Conservation (phyloP, 1,140 invertebrate genomes). For the Cardiocondyla obscurior region DNA sequence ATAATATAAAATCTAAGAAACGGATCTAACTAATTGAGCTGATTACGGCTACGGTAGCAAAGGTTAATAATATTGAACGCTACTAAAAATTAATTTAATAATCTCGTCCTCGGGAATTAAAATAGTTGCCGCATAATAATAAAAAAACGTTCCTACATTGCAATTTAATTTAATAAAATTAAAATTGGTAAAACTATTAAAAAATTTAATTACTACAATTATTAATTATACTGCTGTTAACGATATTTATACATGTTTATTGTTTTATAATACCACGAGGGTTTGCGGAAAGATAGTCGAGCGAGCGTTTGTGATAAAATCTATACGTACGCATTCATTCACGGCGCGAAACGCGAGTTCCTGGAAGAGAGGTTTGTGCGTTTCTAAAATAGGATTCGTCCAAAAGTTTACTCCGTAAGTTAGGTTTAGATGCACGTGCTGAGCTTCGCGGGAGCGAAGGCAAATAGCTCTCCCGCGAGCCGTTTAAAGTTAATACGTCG, state of each 20-base stretch:
- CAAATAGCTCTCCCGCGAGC: constrained; percentile 42
- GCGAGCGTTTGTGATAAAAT: background rate
- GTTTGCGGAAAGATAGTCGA: background rate
- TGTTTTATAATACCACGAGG: background rate
- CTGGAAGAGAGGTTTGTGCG: constrained; percentile 5
- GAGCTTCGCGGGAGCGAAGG: constrained; percentile 49
- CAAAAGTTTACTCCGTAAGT: constrained; percentile 42
- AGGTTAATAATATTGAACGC: constrained; percentile 77
- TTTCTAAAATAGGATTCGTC: constrained; percentile 49
- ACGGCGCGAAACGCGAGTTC: background rate
- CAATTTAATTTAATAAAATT: too few relatives aligned
- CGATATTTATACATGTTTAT: background rate
- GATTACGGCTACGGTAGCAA: constrained; percentile 18
- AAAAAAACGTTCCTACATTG: too few relatives aligned
- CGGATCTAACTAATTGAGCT: background rate
- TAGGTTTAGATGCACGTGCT: constrained; percentile 55
- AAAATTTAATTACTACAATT: background rate
- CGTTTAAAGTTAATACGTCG: constrained; percentile 54
- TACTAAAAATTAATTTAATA: constrained; percentile 77
- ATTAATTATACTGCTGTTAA: background rate
- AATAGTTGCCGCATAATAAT: constrained; percentile 67
- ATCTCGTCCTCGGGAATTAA: constrained; percentile 65
- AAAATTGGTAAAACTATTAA: too few relatives aligned
- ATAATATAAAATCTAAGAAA: background rate
- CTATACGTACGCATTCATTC: background rate